Percentiles rank a stretch among this genome's conserved stretches.
phyloP scores from a whole-genome alignment of 2,797 vertebrate species.

The Myotis pilosus region DNA sequence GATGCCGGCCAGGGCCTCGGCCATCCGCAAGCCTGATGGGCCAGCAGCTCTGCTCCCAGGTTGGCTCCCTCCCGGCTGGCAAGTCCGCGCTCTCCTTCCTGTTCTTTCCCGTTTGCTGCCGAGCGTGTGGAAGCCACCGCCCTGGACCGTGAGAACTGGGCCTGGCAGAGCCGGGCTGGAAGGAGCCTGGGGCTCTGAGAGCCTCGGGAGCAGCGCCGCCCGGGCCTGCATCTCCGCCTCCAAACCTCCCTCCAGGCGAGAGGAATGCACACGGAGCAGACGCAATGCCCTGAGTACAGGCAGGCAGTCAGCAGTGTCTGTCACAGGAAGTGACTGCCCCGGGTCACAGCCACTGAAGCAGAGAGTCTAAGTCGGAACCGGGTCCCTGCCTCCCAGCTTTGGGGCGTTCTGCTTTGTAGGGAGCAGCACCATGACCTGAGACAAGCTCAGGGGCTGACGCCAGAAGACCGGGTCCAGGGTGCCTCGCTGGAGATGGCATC shows the following conservation, averaged over 20 bases:
- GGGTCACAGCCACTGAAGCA: not conserved
- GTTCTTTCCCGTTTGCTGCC: not conserved
- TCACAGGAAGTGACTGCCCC: not conserved
- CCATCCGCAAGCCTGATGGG: not conserved
- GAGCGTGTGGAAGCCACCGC: not conserved
- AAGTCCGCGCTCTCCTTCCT: not conserved
- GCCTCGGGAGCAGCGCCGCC: not conserved
- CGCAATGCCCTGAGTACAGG: not conserved
- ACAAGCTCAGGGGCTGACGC: not conserved
- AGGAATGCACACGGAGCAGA: not conserved
- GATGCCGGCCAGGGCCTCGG: accelerated
- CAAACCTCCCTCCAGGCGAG: too few relatives aligned
- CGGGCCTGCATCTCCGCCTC: accelerated
- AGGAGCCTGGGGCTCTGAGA: not conserved
- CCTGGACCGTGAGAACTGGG: not conserved
- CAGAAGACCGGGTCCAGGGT: not conserved
- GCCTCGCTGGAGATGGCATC: not conserved
- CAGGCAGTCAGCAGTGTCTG: not conserved
- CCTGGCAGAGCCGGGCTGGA: not conserved
- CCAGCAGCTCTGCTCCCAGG: not conserved
- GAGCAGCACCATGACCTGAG: not conserved
- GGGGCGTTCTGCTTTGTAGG: not conserved
- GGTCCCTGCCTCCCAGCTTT: not conserved
- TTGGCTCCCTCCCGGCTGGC: not conserved
- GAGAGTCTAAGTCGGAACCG: not conserved